Conservation (phyloP, 2,797 vertebrate species). For the Hoplostethus atlanticus region DNA sequence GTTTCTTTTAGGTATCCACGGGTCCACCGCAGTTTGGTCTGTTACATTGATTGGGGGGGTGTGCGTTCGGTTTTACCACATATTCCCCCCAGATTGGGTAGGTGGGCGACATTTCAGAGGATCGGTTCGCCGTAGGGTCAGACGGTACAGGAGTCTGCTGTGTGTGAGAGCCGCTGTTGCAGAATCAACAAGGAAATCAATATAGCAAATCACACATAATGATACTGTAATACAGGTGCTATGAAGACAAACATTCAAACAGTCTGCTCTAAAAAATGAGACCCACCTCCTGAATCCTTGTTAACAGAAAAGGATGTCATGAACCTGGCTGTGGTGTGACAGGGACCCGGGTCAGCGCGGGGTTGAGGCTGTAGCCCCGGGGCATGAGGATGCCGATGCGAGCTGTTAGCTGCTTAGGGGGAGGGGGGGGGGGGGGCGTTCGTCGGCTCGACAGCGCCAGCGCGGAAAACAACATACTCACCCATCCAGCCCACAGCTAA, state of each 20-base stretch:
- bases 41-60: constrained; percentile 48
- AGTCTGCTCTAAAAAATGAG: not conserved
- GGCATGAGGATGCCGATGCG: constrained; percentile 44
- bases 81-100: constrained; percentile 42
- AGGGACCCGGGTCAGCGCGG: constrained; percentile 32
- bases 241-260: constrained; percentile 3
- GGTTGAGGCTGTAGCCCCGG: constrained; percentile 43
- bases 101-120: constrained; percentile 57
- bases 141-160: constrained; percentile 19
- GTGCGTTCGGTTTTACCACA: constrained; percentile 8
- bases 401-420: constrained; percentile 44
- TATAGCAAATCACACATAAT: constrained; percentile 32
- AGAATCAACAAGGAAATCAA: constrained; percentile 38
- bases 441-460: constrained; percentile 49
- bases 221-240: constrained; percentile 12
- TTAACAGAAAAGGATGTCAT: constrained; percentile 30
- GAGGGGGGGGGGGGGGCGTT: too few species aligned
- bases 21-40: constrained; percentile 20
- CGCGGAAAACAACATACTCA: constrained; percentile 59
- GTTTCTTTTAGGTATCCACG: constrained; percentile 42
- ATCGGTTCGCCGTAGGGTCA: constrained; percentile 47
- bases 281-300: not conserved
- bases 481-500: constrained; percentile 48
- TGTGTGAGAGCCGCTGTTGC: constrained; percentile 7
- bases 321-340: constrained; percentile 33